phyloP scores from a whole-genome alignment of 2,888 invertebrate genomes.

The Malacosoma neustria region DNA sequence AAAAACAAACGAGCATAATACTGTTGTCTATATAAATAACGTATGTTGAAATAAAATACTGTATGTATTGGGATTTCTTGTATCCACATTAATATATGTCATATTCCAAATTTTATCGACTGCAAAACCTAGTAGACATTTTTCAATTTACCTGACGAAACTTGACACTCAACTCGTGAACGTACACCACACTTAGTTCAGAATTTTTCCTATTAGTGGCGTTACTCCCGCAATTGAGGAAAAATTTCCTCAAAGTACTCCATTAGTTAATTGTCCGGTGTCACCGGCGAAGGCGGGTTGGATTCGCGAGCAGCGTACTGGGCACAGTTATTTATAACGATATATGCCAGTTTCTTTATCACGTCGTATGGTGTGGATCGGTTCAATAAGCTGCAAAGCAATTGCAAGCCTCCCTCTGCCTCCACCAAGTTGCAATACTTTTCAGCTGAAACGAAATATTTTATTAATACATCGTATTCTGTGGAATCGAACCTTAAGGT shows the following conservation, averaged over 20 bases:
- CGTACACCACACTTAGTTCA: constrained; percentile 9
- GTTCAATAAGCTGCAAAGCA: constrained; percentile 79
- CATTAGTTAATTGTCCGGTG: constrained; percentile 35
- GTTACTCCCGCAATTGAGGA: constrained; percentile 37
- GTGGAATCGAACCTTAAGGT: too few relatives aligned
- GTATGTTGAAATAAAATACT: not conserved
- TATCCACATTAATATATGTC: too few relatives aligned
- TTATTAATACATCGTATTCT: too few relatives aligned
- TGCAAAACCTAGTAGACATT: too few relatives aligned
- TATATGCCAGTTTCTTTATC: constrained; percentile 80
- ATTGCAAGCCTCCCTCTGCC: constrained; percentile 86
- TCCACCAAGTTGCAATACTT: constrained; percentile 94
- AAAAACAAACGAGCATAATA: too few relatives aligned
- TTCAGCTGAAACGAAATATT: constrained; percentile 76
- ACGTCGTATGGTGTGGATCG: constrained; percentile 77
- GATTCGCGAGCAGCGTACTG: constrained; percentile 21
- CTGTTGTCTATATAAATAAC: too few relatives aligned
- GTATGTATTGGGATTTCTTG: too few relatives aligned
- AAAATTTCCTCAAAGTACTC: constrained; percentile 42
- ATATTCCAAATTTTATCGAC: too few relatives aligned
- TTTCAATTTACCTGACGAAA: too few relatives aligned
- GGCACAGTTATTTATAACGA: constrained; percentile 80
- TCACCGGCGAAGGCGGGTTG: not conserved
- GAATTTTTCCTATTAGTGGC: constrained; percentile 6
- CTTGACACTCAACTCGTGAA: too few relatives aligned